phyloP scores from a whole-genome alignment of 23 tunicate genomes.

The Corella eumyota region DNA sequence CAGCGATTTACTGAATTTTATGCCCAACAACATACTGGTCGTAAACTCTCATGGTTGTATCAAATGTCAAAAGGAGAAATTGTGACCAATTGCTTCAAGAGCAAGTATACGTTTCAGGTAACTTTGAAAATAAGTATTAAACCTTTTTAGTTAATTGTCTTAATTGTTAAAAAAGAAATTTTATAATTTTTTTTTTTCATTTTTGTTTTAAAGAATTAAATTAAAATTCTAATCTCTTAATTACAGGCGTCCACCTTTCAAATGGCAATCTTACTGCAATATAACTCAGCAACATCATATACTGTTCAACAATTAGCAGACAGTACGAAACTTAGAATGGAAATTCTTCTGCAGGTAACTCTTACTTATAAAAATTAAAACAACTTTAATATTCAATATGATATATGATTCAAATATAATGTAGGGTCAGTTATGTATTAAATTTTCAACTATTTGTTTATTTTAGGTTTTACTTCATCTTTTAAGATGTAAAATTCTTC shows the following conservation, averaged over 20 bases:
- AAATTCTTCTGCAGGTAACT: constrained; percentile 73
- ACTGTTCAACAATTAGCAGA: constrained; percentile 93
- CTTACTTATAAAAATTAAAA: too few relatives aligned
- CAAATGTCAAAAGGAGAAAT: constrained; percentile 87
- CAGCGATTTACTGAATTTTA: constrained; percentile 74
- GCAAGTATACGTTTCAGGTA: constrained; percentile 84
- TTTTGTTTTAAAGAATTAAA: neutral
- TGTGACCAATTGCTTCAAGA: constrained; percentile 85
- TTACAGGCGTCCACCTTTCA: constrained; percentile 99
- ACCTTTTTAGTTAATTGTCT: neutral
- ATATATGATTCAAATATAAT: neutral
- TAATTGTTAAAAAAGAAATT: neutral
- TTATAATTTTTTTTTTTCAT: too few relatives aligned
- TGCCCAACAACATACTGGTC: constrained; percentile 68
- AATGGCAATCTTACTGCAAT: constrained; percentile 96
- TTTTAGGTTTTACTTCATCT: constrained; percentile 76
- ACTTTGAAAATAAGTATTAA: neutral
- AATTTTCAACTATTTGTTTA: neutral
- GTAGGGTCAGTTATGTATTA: neutral
- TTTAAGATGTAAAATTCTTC: constrained; percentile 61
- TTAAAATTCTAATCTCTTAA: too few relatives aligned
- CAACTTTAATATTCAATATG: neutral
- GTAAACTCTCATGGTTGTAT: constrained; percentile 80
- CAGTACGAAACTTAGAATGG: constrained; percentile 67
- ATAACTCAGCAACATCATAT: constrained; percentile 48